Evolutionary conservation across 1,140 invertebrate genomes (phyloP), one percentile per base, ranked within the genome.

Genomic region (Chelonus insularis): DNA sequence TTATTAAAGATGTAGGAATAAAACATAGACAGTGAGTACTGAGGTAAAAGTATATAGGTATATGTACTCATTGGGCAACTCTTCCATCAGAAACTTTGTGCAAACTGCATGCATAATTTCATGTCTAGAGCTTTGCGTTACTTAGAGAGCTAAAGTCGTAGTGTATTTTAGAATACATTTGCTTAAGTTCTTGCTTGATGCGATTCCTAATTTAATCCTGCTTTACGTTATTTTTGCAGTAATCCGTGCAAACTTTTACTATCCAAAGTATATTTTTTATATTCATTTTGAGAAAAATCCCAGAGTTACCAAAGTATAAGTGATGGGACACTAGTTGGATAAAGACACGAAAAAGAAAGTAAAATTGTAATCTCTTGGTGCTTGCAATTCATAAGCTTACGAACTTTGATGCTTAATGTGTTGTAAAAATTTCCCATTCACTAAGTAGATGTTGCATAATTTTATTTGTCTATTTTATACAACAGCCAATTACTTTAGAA

Each of bases 151-250:
- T 12, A 2, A 6, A 37, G 4, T 1, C n/a, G 21, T 21, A 5
- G 7, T 41, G 39, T 20, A 34, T 34, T 34, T 34, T 20, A 11
- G 56, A 54, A 36, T 61, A 56, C 59, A 61, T 61, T 54, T 47
- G 39, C n/a, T 41, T 37, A 36, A 54, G 23, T 47, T 48, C 29
- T 18, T 54, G 54, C 34, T 37, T 34, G n/a, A 18, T 45, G 41
- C 47, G 47, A 61, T 61, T 61, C 50, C 23, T 61, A 55, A 61
- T 61, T 61, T 72, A 70, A 72, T 71, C 69, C 71, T 65, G 51
- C 56, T 62, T 61, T 23, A 52, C 64, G 59, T 63, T 74, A 72
- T 70, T 75, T 75, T 68, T 64, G 59, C 66, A 60, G 61, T 75
- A 73, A 75, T 75, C 73, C 68, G 9, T 60, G 51, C 66, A 59